Percentiles rank a stretch among this genome's conserved stretches.
phyloP scores from a whole-genome alignment of 2,888 invertebrate genomes.

The Cotesia congregata region DNA sequence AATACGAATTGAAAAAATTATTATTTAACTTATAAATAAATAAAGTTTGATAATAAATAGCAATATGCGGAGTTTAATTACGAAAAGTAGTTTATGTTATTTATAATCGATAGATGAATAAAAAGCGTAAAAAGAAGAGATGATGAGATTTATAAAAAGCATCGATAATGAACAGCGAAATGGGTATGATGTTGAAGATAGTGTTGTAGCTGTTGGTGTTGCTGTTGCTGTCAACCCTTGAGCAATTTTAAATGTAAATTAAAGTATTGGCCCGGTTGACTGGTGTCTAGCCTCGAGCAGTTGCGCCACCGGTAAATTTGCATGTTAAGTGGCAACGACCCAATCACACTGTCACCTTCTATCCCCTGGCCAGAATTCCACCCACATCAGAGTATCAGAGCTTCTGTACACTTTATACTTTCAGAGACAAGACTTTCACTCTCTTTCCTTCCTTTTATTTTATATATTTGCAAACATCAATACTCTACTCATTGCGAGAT shows the following conservation, averaged over 20 bases:
- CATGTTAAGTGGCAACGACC: constrained; percentile 70
- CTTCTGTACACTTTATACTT: background rate
- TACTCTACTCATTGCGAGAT: too few species aligned
- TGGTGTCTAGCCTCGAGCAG: constrained; percentile 54
- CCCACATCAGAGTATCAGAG: constrained; percentile 31
- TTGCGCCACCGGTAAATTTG: constrained; percentile 62
- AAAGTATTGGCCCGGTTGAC: constrained; percentile 66
- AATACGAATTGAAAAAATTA: too few species aligned
- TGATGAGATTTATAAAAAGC: constrained; percentile 35
- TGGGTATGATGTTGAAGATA: constrained; percentile 16
- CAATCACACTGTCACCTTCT: constrained; percentile 63
- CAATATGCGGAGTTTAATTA: background rate
- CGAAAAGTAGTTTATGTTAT: background rate
- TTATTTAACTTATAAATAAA: too few species aligned
- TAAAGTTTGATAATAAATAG: background rate
- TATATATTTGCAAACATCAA: too few species aligned
- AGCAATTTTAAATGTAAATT: constrained; percentile 70
- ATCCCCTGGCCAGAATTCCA: constrained; percentile 30
- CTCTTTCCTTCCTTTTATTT: background rate
- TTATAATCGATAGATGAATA: constrained; percentile 14
- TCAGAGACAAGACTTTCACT: constrained; percentile 53
- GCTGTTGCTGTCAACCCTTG: constrained; percentile 62
- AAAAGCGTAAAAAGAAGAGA: background rate
- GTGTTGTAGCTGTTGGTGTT: constrained; percentile 9
- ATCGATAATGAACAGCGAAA: constrained; percentile 22